phyloP scores from a whole-genome alignment of 2,113 vertebrate species.

The Thryonomys swinderianus region DNA sequence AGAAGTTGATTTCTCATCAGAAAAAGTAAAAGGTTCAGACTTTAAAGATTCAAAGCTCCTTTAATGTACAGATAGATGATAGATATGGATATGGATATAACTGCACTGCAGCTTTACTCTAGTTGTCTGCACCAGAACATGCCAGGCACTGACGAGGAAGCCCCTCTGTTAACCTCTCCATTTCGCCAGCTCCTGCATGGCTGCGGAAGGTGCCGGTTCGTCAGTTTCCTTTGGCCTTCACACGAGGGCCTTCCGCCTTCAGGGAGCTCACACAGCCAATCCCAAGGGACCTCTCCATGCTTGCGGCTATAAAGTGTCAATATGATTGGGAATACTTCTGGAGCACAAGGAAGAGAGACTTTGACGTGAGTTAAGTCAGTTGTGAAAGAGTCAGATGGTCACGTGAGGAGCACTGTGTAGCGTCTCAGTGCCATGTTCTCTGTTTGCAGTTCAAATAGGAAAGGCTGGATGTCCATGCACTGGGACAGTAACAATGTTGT shows the following conservation, averaged over 20 bases:
- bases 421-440: not conserved
- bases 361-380: not conserved
- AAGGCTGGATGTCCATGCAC: not conserved
- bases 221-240: no score
- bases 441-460: not conserved
- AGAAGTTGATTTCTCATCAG: conserved; percentile 45
- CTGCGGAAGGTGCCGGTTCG: no score
- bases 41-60: conserved; percentile 5
- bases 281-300: no score
- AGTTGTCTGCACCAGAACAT: no score
- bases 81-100: no score
- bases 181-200: no score
- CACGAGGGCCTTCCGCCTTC: no score
- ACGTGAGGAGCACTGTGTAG: not conserved
- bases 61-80: no score
- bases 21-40: not conserved
- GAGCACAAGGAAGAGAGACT: not conserved
- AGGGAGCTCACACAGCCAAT: no score
- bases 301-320: not conserved
- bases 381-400: not conserved
- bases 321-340: not conserved
- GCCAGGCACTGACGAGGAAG: no score
- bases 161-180: no score
- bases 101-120: no score
- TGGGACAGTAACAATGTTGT: not conserved